Evolutionary conservation across 2,113 vertebrate genomes (phyloP).

Genomic region (Petrocephalus microphthalmus): DNA sequence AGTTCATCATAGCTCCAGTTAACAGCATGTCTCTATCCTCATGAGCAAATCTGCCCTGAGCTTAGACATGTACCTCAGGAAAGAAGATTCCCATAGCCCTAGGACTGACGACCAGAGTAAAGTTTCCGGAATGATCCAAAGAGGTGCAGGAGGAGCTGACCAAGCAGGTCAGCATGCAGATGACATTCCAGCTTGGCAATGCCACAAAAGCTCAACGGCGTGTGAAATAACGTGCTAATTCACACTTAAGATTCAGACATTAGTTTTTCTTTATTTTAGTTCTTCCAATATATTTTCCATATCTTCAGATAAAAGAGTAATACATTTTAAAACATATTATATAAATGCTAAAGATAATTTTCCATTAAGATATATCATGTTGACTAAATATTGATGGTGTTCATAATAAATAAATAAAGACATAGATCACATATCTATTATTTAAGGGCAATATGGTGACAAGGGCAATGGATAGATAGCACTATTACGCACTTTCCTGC

Average conservation of each 20-base stretch:
- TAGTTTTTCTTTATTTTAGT: neutral
- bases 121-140: constrained; percentile 11
- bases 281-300: neutral
- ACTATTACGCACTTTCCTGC: neutral
- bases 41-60: neutral
- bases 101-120: constrained; percentile 32
- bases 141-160: neutral
- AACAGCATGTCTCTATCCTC: neutral
- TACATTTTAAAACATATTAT: neutral
- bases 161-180: neutral
- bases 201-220: neutral
- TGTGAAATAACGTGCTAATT: neutral
- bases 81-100: constrained; percentile 24
- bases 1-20: neutral
- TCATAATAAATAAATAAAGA: neutral
- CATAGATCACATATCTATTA: neutral
- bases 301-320: neutral
- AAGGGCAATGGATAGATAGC: neutral
- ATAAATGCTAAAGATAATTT: neutral
- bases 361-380: neutral
- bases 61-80: constrained; percentile 34
- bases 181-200: neutral
- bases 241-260: neutral
- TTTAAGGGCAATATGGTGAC: neutral
- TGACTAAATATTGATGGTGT: neutral